Conservation (phyloP, 2,797 vertebrate genomes). For the Euthynnus affinis region DNA sequence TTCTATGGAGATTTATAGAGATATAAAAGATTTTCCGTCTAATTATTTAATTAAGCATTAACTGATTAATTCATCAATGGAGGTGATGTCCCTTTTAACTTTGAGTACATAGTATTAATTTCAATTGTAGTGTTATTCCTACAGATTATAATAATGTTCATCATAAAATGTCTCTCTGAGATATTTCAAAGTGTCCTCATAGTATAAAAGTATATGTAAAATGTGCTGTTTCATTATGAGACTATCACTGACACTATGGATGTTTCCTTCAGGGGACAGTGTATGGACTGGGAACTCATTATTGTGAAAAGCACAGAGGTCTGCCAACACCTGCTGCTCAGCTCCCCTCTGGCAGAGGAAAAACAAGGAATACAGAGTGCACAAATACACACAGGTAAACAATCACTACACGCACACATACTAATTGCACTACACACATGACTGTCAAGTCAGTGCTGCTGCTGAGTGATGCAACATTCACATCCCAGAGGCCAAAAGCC, state of each 20-base stretch:
- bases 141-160: background rate
- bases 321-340: slow-evolving; percentile 73
- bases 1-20: too few relatives aligned
- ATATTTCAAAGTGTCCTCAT: background rate
- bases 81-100: too few relatives aligned
- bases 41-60: too few relatives aligned
- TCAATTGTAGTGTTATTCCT: too few relatives aligned
- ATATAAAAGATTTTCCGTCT: too few relatives aligned
- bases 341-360: slow-evolving; percentile 55
- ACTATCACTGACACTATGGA: slow-evolving; percentile 33
- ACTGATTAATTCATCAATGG: too few relatives aligned
- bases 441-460: slow-evolving; percentile 3
- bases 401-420: slow-evolving; percentile 32
- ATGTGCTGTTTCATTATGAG: slow-evolving; percentile 30
- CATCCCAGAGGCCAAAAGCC: slow-evolving; percentile 32
- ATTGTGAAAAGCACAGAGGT: slow-evolving; percentile 70
- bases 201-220: background rate
- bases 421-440: slow-evolving; percentile 37
- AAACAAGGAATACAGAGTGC: slow-evolving; percentile 53
- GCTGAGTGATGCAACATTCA: slow-evolving; percentile 62
- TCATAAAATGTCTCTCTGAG: background rate
- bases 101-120: too few relatives aligned
- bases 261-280: slow-evolving; percentile 61
- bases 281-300: slow-evolving; percentile 77
- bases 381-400: slow-evolving; percentile 57